Evolutionary conservation across 1,140 invertebrate species (phyloP).

Genomic region (Drosophila pruinosa): DNA sequence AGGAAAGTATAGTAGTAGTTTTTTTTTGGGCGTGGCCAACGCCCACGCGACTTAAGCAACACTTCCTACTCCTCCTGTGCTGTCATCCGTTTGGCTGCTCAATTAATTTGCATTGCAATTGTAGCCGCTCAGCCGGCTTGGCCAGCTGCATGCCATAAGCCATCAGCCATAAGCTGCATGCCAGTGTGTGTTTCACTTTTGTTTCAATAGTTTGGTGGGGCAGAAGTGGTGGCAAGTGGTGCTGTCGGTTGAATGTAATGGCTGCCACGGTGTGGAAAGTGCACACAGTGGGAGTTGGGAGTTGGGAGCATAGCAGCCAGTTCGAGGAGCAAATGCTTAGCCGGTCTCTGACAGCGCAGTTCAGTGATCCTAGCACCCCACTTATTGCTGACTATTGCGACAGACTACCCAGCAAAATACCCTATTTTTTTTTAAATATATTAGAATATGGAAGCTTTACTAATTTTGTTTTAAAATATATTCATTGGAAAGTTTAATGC

Average conservation of each 20-base stretch:
- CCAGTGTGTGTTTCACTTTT: constrained; percentile 33
- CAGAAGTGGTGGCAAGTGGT: background rate
- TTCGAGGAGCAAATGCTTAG: constrained; percentile 8
- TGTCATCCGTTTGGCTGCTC: constrained; percentile 41
- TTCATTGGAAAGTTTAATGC: background rate
- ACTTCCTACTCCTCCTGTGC: constrained; percentile 35
- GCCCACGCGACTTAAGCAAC: background rate
- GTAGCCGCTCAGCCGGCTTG: constrained; percentile 49
- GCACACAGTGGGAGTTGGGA: constrained; percentile 39
- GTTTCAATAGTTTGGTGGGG: background rate
- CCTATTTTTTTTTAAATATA: background rate
- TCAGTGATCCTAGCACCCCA: constrained; percentile 33
- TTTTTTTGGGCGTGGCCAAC: background rate
- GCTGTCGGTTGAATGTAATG: constrained; percentile 10
- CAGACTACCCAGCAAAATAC: background rate
- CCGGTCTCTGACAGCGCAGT: constrained; percentile 19
- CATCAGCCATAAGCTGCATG: no score
- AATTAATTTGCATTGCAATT: constrained; percentile 66
- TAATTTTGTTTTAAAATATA: no score
- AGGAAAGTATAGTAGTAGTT: no score
- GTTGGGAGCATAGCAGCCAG: background rate
- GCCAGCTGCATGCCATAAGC: constrained; percentile 34
- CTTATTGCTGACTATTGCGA: background rate
- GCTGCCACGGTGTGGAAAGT: constrained; percentile 29
- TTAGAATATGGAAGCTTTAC: no score